phyloP scores from a whole-genome alignment of 2,797 vertebrate species.

The Bradypus variegatus region DNA sequence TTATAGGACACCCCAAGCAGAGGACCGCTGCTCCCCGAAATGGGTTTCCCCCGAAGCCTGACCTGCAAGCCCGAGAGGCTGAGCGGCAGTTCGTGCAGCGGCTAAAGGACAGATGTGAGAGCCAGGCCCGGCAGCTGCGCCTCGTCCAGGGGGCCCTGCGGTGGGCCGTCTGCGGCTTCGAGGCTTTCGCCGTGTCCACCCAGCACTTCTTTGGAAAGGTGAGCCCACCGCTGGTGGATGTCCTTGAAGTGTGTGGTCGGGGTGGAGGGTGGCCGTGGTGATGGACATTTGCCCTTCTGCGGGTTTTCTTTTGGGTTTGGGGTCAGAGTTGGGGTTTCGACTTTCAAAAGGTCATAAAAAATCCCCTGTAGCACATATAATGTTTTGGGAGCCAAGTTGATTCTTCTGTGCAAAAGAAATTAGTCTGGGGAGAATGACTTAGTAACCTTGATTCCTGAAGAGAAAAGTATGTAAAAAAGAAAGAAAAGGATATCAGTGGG shows the following conservation, averaged over 20 bases:
- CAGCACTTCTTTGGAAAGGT: conserved; percentile 93
- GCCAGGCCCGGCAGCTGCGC: conserved; percentile 81
- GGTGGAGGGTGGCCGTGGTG: neutral
- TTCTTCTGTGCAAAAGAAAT: neutral
- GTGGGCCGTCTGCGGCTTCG: conserved; percentile 80
- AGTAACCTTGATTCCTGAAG: neutral
- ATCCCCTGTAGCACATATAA: neutral
- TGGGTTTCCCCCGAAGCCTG: conserved; percentile 73
- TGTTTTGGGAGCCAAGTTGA: neutral
- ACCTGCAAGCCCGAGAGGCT: conserved; percentile 71
- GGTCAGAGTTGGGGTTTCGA: neutral
- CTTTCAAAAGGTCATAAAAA: neutral
- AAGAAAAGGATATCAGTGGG: neutral
- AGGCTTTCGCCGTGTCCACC: conserved; percentile 86
- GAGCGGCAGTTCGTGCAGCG: conserved; percentile 80
- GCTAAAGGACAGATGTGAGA: conserved; percentile 84
- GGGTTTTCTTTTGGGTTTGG: neutral
- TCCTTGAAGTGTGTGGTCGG: neutral
- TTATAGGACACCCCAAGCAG: conserved; percentile 77
- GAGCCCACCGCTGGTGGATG: conserved; percentile 35
- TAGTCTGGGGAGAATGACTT: neutral
- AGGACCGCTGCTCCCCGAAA: conserved; percentile 70
- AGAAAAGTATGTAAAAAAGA: neutral
- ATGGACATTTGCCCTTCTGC: neutral
- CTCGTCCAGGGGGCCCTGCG: conserved; percentile 79